Conservation (phyloP, 2,113 vertebrate species). For the Saccopteryx leptura region DNA sequence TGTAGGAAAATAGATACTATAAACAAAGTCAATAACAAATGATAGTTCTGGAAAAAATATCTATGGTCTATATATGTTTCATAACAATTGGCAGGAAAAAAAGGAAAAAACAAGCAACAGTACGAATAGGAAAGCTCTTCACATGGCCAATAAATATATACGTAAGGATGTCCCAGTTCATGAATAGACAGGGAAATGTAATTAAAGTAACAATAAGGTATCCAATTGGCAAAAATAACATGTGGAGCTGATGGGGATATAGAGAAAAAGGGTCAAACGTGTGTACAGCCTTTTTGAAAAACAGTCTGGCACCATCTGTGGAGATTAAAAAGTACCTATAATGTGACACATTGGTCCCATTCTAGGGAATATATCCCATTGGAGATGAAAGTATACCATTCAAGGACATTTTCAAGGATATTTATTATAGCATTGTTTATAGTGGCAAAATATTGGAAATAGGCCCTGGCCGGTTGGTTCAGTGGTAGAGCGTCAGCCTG, state of each 20-base stretch:
- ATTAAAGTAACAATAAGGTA: not conserved
- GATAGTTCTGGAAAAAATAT: not conserved
- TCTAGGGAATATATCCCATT: not conserved
- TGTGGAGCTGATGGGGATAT: not conserved
- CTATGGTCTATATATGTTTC: not conserved
- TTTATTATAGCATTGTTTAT: not conserved
- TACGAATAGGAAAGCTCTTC: not conserved
- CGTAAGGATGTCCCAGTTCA: not conserved
- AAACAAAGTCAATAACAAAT: constrained; percentile 11
- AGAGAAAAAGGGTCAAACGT: not conserved
- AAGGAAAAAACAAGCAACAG: not conserved
- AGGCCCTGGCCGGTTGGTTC: too few species aligned
- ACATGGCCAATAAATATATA: not conserved
- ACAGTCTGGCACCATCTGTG: not conserved
- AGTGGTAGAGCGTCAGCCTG: too few species aligned
- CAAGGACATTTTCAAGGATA: not conserved
- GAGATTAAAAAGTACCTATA: not conserved
- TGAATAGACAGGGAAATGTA: not conserved
- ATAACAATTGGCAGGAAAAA: constrained; percentile 26
- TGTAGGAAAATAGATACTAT: not conserved
- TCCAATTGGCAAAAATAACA: not conserved
- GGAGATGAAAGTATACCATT: not conserved
- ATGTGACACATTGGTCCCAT: not conserved
- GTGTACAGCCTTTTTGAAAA: constrained; percentile 6
- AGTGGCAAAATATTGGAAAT: constrained; percentile 4